Conservation (phyloP, 2,113 vertebrate genomes). For the Tragelaphus scriptus region DNA sequence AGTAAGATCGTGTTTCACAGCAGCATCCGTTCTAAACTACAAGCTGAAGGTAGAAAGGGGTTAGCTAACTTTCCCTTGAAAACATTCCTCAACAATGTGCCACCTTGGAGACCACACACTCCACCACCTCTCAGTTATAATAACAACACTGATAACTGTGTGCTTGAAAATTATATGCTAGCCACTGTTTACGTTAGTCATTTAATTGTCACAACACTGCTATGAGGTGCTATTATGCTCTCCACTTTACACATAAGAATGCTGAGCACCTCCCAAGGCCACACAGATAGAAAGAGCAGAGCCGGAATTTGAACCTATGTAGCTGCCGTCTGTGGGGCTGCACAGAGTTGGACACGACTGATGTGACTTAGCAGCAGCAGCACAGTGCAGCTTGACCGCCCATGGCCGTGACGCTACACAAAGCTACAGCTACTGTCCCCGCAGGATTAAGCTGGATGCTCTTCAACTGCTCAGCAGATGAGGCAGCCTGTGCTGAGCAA, state of each 20-base stretch:
- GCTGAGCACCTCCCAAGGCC: not conserved
- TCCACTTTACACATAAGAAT: not conserved
- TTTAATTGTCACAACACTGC: not conserved
- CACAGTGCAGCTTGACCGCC: not conserved
- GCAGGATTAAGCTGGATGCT: not conserved
- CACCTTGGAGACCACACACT: too few species aligned
- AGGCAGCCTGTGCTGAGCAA: not conserved
- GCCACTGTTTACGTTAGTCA: not conserved
- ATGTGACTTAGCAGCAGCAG: too few species aligned
- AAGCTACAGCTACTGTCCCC: not conserved
- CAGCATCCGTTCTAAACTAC: not conserved
- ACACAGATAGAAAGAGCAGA: rapidly evolving
- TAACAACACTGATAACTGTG: not conserved
- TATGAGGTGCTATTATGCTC: not conserved
- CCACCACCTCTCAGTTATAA: not conserved
- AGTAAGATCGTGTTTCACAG: not conserved
- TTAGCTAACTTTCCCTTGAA: not conserved
- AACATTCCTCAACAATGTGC: not conserved
- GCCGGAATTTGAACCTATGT: not conserved
- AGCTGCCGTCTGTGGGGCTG: too few species aligned
- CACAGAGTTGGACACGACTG: too few species aligned
- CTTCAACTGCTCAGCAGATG: not conserved
- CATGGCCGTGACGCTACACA: not conserved
- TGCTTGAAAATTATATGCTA: not conserved
- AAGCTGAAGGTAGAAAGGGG: not conserved